Conservation (phyloP, 2,888 invertebrate species). For the Apamea anceps region DNA sequence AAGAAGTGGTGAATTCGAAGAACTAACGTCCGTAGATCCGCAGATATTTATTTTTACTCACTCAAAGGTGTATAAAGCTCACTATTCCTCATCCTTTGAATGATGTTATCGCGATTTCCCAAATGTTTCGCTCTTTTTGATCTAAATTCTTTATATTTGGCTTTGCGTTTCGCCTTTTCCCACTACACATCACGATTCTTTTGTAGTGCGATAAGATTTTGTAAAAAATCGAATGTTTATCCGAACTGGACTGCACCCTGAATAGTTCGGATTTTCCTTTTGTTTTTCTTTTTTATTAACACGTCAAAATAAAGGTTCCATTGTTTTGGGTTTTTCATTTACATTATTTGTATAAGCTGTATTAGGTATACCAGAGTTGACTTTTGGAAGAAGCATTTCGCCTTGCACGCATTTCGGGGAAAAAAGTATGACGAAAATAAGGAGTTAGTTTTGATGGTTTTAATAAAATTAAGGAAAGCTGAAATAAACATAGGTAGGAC, state of each 20-base stretch:
- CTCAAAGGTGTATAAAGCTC: conserved; percentile 86
- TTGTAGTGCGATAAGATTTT: conserved; percentile 82
- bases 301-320: background rate
- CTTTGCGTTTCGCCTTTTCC: conserved; percentile 83
- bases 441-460: background rate
- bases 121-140: conserved; percentile 88
- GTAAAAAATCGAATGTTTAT: conserved; percentile 80
- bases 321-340: background rate
- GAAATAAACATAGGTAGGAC: conserved; percentile 5
- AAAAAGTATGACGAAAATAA: background rate
- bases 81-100: conserved; percentile 87
- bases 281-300: conserved; percentile 12
- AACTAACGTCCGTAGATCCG: conserved; percentile 70
- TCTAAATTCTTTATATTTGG: conserved; percentile 86
- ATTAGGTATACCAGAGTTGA: background rate
- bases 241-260: conserved; percentile 69
- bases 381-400: background rate
- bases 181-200: conserved; percentile 85
- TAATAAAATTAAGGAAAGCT: background rate
- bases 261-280: conserved; percentile 58
- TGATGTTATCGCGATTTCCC: conserved; percentile 87
- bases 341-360: no score
- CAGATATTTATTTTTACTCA: conserved; percentile 83
- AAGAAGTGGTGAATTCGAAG: conserved; percentile 45
- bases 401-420: background rate